phyloP scores from a whole-genome alignment of 2,888 invertebrate species.

The Platynereis dumerilii region DNA sequence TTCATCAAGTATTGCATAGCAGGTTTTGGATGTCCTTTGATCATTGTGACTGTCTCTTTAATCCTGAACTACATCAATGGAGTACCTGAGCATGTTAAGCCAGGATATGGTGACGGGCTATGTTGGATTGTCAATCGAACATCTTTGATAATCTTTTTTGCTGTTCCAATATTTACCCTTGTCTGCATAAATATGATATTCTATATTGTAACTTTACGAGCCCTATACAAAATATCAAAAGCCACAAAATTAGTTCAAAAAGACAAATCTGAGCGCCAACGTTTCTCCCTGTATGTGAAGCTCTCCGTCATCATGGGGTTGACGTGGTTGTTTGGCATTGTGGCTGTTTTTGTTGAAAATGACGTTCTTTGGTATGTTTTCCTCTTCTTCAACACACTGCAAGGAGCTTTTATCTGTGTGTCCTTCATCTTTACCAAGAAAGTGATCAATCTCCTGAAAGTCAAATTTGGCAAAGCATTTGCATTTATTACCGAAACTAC shows the following conservation, averaged over 20 bases:
- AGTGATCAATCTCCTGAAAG: not conserved
- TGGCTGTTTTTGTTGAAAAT: not conserved
- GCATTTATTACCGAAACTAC: no score
- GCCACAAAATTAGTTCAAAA: not conserved
- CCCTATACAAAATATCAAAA: not conserved
- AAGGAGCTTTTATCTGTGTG: constrained; percentile 3
- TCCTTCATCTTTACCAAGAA: constrained; percentile 6
- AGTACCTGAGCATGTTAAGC: not conserved
- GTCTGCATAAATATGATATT: not conserved
- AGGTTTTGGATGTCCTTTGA: not conserved
- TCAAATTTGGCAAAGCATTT: not conserved
- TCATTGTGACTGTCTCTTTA: not conserved
- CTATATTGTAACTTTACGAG: not conserved
- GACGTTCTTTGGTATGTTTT: constrained; percentile 8
- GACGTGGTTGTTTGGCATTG: constrained; percentile 15
- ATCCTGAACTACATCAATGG: not conserved
- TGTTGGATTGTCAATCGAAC: not conserved
- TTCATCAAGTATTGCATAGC: not conserved
- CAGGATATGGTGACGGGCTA: not conserved
- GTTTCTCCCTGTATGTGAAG: constrained; percentile 9
- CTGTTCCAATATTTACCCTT: not conserved
- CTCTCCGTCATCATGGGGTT: constrained; percentile 9
- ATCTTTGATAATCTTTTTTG: constrained; percentile 12
- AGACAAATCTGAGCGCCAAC: not conserved
- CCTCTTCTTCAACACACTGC: constrained; percentile 10